Base-by-base conservation (phyloP, 2,113 vertebrate genomes). In the Chauna torquata region DNA sequence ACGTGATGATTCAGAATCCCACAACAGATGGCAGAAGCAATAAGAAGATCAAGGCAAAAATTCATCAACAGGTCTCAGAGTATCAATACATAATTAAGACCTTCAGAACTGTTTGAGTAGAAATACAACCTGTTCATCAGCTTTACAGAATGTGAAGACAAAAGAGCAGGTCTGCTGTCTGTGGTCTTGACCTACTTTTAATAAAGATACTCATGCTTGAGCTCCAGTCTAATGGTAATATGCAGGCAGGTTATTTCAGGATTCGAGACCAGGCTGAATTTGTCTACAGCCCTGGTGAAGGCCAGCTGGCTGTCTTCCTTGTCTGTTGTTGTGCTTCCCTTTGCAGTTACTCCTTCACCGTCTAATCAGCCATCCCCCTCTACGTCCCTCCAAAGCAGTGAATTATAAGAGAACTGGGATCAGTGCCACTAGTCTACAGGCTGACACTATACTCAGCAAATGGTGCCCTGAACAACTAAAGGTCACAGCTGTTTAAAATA, bases 281-380 rank as follows among this genome's bases (percentile, higher is more conserved):
- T 70, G 52, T 50, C 70, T 85, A 32, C 38, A 57, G 8, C 54
- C 58, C 17, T 34, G 45, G 16, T 13, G 34, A 61, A 76, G 76
- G 71, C 71, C 91, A 97, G 54, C 82, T 94, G 88, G 66, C 83
- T 65, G n/a, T 11, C 25, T 42, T 61, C 66, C 62, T 90, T n/a
- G 2, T 16, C 58, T 40, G 11, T 47, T 72, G 74, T 62, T 54
- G 16, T 55, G 13, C 18, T 88, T 72, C 36, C 17, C 23, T 23
- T 40, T 72, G 34, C 52, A 28, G 28, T 10, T 68, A 16, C 38
- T 24, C 28, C 19, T 72, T 90, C 11, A 32, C 52, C 52, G 8
- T n/a, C 50, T 91, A n/a, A 80, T 47, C 12, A 77, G 59, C 27
- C 44, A 25, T 59, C 50, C 22, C 11, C 10, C 36, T 75, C 25